Base-by-base conservation (phyloP, 2,888 invertebrate genomes). In the Sarcophaga caerulescens region DNA sequence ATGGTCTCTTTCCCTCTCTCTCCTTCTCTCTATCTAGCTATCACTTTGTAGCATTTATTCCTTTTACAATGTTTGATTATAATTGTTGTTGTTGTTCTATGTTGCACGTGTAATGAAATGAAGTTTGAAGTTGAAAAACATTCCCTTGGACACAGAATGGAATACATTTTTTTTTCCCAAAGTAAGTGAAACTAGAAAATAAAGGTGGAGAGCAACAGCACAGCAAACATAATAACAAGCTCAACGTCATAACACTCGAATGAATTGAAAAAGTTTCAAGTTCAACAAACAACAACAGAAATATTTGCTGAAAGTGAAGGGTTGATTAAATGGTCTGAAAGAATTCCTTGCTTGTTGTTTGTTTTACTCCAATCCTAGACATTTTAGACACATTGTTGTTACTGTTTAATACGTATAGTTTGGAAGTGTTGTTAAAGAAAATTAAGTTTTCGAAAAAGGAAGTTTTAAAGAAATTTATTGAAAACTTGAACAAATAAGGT, bases 321-420 rank as follows among this genome's bases (percentile, higher is more conserved):
- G 84, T 84, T 84, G 79, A 70, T 66, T 75, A 65, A 84, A 80
- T 80, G 70, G 35, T 60, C 63, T 66, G 70, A 66, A 84, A 75
- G 45, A 75, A 76, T 75, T 68, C 12, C 44, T 63, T 57, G 59
- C 6, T 47, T 14, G 4, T 47, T 47, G 2, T 47, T 52, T 52
- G 17, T 52, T 52, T 4, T 17, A 52, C 14, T 14, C 52, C 23
- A 76, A 69, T 35, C 62, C 63, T 35, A 82, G 47, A 77, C 4
- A 73, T 11, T 60, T 65, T 60, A 21, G 59, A 71, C 35, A 19
- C 12, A 4, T 45, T 81, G 17, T 52, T 52, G 17, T 17, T 52
- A 52, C 4, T 52, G 14, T 23, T 47, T 66, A 59, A 23, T 52
- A 65, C 57, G 19, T 17, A 5, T 45, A 75, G 69, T 19, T 44